Percentiles rank a stretch among this genome's conserved stretches.
phyloP scores from a whole-genome alignment of 1,140 invertebrate species.

The Caenorhabditis elegans region WBcel235 BX284605.5:12753501-12754000 shows the following conservation, averaged over 20 bases:
- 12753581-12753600: too few relatives aligned
- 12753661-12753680: slow-evolving; percentile 29
- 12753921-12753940: too few relatives aligned
- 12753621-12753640: too few relatives aligned
- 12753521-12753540: slow-evolving; percentile 41
- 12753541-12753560: too few relatives aligned
- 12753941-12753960: too few relatives aligned
- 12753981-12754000: too few relatives aligned
- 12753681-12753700: slow-evolving; percentile 49
- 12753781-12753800: slow-evolving; percentile 35
- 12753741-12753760: slow-evolving; percentile 38
- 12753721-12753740: slow-evolving; percentile 34
- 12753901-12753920: too few relatives aligned
- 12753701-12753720: slow-evolving; percentile 36
- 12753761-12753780: slow-evolving; percentile 27
- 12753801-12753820: not conserved
- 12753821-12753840: slow-evolving; percentile 22
- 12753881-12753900: too few relatives aligned
- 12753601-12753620: too few relatives aligned
- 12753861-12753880: not conserved
- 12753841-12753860: not conserved
- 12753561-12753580: not conserved
- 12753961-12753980: too few relatives aligned
- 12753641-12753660: not conserved
- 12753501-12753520: slow-evolving; percentile 29